phyloP scores from a whole-genome alignment of 2,888 invertebrate species.

The Drosophila eohydei region DNA sequence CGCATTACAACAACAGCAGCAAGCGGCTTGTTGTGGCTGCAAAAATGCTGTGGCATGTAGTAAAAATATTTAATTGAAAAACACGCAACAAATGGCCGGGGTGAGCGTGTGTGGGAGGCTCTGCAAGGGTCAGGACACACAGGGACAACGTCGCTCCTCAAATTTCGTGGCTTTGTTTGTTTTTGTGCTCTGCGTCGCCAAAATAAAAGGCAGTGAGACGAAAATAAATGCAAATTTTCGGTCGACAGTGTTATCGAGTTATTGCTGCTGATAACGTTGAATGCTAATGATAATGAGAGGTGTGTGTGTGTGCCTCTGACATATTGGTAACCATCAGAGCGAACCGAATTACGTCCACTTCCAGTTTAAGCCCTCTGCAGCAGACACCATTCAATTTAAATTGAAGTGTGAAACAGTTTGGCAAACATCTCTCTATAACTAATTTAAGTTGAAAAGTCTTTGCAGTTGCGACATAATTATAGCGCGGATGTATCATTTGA shows the following conservation, averaged over 20 bases:
- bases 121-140: not conserved
- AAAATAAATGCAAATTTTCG: conserved; percentile 64
- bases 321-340: conserved; percentile 1
- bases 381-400: not conserved
- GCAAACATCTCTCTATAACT: not conserved
- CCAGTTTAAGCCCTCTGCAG: not conserved
- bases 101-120: not conserved
- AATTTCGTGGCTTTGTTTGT: conserved; percentile 35
- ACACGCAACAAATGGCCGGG: conserved; percentile 45
- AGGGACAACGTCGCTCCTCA: not conserved
- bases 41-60: conserved; percentile 43
- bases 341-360: not conserved
- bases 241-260: not conserved
- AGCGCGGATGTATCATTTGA: not conserved
- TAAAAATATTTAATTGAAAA: conserved; percentile 79
- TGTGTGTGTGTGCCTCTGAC: not conserved
- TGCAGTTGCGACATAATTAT: not conserved
- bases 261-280: conserved; percentile 28
- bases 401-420: not conserved
- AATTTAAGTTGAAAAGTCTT: not conserved
- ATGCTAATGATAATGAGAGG: conserved; percentile 26
- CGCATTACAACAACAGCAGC: conserved; percentile 30
- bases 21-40: conserved; percentile 41
- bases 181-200: conserved; percentile 45
- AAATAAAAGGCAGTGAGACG: conserved; percentile 50